These are phyloP conservation scores for Lytechinus variegatus DNA, from an alignment of 35 echinoderm and acorn worm genomes.

Conservation along the genomic window DNA sequence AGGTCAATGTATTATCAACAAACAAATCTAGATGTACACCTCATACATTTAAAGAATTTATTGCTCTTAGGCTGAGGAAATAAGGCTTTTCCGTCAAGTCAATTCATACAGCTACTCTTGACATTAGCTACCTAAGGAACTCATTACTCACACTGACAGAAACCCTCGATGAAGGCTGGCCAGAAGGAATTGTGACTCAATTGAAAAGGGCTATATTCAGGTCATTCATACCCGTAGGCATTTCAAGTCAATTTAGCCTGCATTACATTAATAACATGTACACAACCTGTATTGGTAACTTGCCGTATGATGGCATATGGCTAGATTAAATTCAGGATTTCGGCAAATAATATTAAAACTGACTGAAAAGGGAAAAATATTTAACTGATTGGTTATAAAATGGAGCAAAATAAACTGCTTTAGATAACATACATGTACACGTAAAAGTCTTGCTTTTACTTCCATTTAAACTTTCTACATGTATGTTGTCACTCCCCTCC, in stretches of 20 bases:
- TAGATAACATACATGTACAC: too few relatives aligned
- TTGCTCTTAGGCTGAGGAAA: neutral
- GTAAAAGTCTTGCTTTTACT: too few relatives aligned
- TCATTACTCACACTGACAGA: neutral
- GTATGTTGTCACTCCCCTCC: too few relatives aligned
- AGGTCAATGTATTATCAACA: neutral
- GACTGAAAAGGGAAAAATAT: too few relatives aligned
- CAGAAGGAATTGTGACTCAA: conserved; percentile 18
- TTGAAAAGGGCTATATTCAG: neutral
- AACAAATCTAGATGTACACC: neutral
- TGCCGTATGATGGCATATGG: neutral
- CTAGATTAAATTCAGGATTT: neutral
- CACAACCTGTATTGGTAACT: neutral
- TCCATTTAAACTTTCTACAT: too few relatives aligned
- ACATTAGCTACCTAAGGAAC: neutral
- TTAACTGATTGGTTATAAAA: too few relatives aligned
- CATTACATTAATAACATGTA: neutral
- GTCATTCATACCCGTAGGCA: neutral
- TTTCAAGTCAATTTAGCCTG: neutral
- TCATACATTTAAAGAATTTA: neutral
- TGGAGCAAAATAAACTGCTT: too few relatives aligned
- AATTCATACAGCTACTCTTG: neutral
- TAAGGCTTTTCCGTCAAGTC: neutral
- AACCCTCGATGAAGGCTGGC: neutral
- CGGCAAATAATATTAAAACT: neutral